These are phyloP conservation scores for Amphibalanus amphitrite DNA, from an alignment of 1,140 invertebrate species.

Conservation along the genomic window DNA sequence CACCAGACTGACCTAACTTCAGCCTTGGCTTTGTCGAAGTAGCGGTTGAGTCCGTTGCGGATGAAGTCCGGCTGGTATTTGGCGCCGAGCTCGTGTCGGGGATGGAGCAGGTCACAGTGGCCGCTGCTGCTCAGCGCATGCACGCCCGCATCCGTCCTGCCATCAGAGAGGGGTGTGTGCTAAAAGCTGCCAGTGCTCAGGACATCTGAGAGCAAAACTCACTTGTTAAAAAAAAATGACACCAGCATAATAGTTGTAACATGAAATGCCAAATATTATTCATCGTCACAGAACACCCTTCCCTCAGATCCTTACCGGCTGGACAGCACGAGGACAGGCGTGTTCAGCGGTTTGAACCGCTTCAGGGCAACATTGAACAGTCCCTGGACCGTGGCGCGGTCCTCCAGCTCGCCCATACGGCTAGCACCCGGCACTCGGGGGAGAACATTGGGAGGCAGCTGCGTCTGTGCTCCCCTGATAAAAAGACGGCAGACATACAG, in stretches of 20 bases:
- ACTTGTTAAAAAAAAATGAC: too few species aligned
- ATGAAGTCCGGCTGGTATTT: not conserved
- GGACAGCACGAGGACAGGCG: not conserved
- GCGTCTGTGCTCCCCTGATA: not conserved
- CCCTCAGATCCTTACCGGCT: constrained; percentile 1
- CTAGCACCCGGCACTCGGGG: too few species aligned
- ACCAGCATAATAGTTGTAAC: too few species aligned
- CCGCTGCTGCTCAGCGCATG: not conserved
- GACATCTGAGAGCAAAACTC: too few species aligned
- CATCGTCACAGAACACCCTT: too few species aligned
- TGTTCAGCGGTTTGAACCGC: not conserved
- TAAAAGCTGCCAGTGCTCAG: too few species aligned
- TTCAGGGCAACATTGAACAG: not conserved
- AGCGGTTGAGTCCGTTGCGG: not conserved
- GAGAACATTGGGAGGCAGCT: not conserved
- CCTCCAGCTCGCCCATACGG: not conserved
- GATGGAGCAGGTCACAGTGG: not conserved
- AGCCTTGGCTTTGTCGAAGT: not conserved
- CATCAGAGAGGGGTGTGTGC: too few species aligned
- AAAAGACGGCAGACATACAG: too few species aligned
- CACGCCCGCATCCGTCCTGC: not conserved
- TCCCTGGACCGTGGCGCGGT: not conserved
- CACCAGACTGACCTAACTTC: not conserved
- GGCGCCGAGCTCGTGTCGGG: not conserved
- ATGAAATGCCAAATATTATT: too few species aligned